Evolutionary conservation across 2,797 vertebrate genomes (phyloP), one percentile per base, ranked within the genome.

Genomic region (Pipistrellus pipistrellus): DNA sequence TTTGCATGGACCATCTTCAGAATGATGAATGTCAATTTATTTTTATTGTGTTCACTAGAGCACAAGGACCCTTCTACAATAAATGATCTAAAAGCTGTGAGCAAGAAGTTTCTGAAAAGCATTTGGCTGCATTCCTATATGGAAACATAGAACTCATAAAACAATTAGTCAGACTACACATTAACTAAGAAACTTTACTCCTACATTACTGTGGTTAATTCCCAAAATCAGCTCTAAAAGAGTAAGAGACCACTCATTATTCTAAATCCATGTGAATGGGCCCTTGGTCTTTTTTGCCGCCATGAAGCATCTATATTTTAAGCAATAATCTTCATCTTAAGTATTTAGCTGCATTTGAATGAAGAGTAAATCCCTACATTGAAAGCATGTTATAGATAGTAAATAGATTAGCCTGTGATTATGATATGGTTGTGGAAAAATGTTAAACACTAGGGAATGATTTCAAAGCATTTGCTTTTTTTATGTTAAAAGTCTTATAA

Each of bases 81-180:
- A 66, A 35, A 94, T 96, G 71, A 0, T 35, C 8, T 84, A 78
- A 72, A 62, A 96, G 4, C 91, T 95, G 83, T 92, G 91, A 96
- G 76, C 18, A 87, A 72, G 35, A 93, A 73, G 57, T 95, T 97
- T 96, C 93, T 95, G 90, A 93, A 97, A 87, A 97, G 17, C 91
- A 88, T 88, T 97, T 97, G 85, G 23, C 81, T 96, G 30, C 94
- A 64, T 94, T 97, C 53, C 89, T 96, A 25, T 94, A 35, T 88
- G 64, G 82, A 97, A 98, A 96, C 4, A 55, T 23, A 97, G 76
- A 97, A 94, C 75, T 96, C 88, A 93, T 96, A 94, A 96, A 97
- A 90, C 89, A 97, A 96, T 96, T 96, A 97, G 94, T 92, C 92
- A 95, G 85, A 84, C 53, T 93, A 96, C 9, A 83, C 97, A 96